phyloP scores from a whole-genome alignment of 2,888 invertebrate species.

The Dryococelus australis region DNA sequence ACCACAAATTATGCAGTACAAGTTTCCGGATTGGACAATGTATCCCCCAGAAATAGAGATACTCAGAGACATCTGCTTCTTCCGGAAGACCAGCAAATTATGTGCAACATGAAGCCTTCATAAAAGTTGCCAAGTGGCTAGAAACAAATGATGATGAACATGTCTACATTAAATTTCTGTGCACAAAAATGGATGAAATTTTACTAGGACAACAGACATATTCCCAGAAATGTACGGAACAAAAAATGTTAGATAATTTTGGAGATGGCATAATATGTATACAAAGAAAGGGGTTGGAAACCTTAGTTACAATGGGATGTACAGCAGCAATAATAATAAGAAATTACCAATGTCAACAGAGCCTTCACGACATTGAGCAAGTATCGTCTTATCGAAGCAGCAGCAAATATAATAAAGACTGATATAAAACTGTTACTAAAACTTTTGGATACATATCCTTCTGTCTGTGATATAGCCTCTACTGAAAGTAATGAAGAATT shows the following conservation, averaged over 20 bases:
- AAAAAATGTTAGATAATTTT: not conserved
- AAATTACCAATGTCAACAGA: not conserved
- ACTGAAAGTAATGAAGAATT: not conserved
- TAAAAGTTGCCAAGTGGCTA: not conserved
- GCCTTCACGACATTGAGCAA: not conserved
- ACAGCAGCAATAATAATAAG: not conserved
- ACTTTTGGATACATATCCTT: not conserved
- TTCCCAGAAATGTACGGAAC: not conserved
- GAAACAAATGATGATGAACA: constrained; percentile 7
- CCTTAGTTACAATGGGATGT: not conserved
- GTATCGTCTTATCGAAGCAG: not conserved
- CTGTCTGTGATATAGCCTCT: not conserved
- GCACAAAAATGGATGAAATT: not conserved
- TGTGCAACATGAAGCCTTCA: not conserved
- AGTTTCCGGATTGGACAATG: not conserved
- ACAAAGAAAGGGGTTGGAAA: not conserved
- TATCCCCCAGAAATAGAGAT: not conserved
- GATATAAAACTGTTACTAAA: not conserved
- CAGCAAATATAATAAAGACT: not conserved
- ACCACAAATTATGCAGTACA: not conserved
- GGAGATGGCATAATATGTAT: not conserved
- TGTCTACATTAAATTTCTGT: not conserved
- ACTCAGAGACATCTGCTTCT: not conserved
- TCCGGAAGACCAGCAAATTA: not conserved
- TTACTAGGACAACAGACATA: not conserved